Evolutionary conservation across 2,888 invertebrate species (phyloP), one percentile per base, ranked within the genome.

Genomic region (Cantharis rustica): DNA sequence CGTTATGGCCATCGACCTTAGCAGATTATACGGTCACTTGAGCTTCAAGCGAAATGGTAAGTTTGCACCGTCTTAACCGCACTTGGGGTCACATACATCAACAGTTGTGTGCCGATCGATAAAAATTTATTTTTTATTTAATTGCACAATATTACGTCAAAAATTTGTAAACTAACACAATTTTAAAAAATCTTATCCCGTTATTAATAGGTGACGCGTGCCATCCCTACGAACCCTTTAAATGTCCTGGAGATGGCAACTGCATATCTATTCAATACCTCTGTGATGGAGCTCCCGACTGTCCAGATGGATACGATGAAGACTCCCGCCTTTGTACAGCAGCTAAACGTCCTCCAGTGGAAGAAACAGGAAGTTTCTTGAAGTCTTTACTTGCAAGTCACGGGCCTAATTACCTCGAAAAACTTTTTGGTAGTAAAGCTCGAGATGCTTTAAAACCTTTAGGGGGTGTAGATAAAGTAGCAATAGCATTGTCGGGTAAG

Each of bases 231-330:
- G 97, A 97, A 89, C 98, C 98, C 61, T 98, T 98, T 91, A 96
- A 96, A 88, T 98, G 98, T 87, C 98, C 98, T 0, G 96, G 96
- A 79, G 96, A 96, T 86, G 95, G 95, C 31, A 94, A 95, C 88
- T 98, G 98, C 90, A 98, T 98, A 89, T 97, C 97, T 81, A 97
- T 98, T 88, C 98, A 97, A 88, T 98, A 98, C 89, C 91, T 98
- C 71, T 98, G 98, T 88, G 98, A 98, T 87, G 97, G 97, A 16
- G 95, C 95, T 10, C 96, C 97, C 0, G 98, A 98, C 89, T 98
- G 98, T 89, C 93, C 95, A 70, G 97, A 98, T 85, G 97, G 97
- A 3, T 98, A 98, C 86, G 98, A 98, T 84, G 98, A 98, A 88
- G 97, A 98, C 88, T 94, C 96, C 82, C 93, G 96, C 85, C 93